These are phyloP conservation scores for Phrixothrix hirtus DNA, from an alignment of 2,888 invertebrate species.

Conservation along the genomic window DNA sequence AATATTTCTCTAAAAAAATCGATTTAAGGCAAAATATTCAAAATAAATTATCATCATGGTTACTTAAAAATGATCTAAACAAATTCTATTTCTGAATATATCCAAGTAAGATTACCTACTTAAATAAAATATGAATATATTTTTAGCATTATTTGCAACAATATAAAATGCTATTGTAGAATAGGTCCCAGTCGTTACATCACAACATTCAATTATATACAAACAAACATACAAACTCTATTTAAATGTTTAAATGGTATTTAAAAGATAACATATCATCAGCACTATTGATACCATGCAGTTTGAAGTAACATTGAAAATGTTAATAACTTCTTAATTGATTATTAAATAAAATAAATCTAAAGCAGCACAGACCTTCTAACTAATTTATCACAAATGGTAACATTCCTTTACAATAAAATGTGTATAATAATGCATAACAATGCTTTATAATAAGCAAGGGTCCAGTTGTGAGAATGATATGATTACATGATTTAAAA, in stretches of 20 bases:
- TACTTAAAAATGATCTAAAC: too few relatives aligned
- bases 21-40: too few relatives aligned
- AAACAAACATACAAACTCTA: conserved; percentile 17
- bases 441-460: conserved; percentile 42
- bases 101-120: neutral
- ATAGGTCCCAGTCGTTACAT: conserved; percentile 50
- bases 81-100: too few relatives aligned
- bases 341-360: too few relatives aligned
- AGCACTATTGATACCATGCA: conserved; percentile 6
- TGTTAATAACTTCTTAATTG: too few relatives aligned
- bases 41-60: too few relatives aligned
- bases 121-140: conserved; percentile 23
- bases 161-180: conserved; percentile 41
- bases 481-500: conserved; percentile 38
- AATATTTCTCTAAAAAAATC: too few relatives aligned
- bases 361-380: conserved; percentile 10
- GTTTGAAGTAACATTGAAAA: conserved; percentile 13
- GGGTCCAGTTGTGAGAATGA: conserved; percentile 46
- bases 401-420: conserved; percentile 45
- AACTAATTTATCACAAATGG: conserved; percentile 30
- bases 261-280: conserved; percentile 10
- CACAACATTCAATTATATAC: conserved; percentile 37
- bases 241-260: conserved; percentile 11
- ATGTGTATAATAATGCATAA: conserved; percentile 27
- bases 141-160: conserved; percentile 31